Base-by-base conservation (phyloP, 2,888 invertebrate genomes). In the Caenorhabditis macrosperma region DNA sequence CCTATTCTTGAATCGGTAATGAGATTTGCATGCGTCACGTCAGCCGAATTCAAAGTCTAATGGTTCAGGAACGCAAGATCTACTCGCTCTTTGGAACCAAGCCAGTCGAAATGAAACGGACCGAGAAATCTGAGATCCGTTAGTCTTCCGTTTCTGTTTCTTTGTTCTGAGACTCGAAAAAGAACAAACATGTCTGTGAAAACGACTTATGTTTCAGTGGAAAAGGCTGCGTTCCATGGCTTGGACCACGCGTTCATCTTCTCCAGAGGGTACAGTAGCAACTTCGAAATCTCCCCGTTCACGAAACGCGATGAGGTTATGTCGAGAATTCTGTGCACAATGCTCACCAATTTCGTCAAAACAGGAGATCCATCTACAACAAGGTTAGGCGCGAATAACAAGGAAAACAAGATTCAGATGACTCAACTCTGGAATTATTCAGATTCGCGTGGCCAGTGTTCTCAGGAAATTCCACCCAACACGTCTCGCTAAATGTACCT, bases 221-320 rank as follows among this genome's bases (percentile, higher is more conserved):
- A 64, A n/a, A 79, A 75, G 33, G 63, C 63, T 38, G 88, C 90
- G 12, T 90, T 90, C 69, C 90, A 90, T 50, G 90, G 90, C 0
- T 72, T 90, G 24, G 90, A 90, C 75, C 90, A 90, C 72, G 88
- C 90, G 7, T 90, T 86, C 82, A 88, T 90, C 30, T 90, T 90
- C 83, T 86, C 88, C 1, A 71, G 84, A 50, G 90, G 90, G 20
- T 90, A 91, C 85, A 86, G 74, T 17, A 78, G 78, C 28, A 85
- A 85, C 64, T 84, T 84, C 46, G 80, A 85, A 74, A 85, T 91
- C 20, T 81, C 82, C 24, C 88, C 90, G 1, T 90, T 82, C 79
- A 83, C 86, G 9, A 87, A 89, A 46, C 81, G 84, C 20, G 90
- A 90, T 52, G 84, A 85, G 55, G 82, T 82, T 4, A 88, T 90